Base-by-base conservation (phyloP, 2,113 vertebrate genomes). In the Synodontis membranacea region DNA sequence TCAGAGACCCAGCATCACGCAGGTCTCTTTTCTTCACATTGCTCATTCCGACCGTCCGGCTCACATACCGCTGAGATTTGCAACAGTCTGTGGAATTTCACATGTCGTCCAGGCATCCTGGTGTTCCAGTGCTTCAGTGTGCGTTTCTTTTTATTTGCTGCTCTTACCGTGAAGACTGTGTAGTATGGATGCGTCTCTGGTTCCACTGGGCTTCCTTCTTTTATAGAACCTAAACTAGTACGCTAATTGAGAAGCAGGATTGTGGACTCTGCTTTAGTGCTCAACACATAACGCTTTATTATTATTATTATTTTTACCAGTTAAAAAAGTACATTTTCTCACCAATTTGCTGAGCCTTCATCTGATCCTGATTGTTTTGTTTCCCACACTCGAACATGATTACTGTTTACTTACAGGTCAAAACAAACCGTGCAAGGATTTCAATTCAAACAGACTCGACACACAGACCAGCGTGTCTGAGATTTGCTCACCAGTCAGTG, bases 1-100 rank as follows among this genome's bases (percentile, higher is more conserved):
- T 46, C 56, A 46, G 50, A 86, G 58, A 37, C 44, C 8, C 46
- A 54, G 60, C 31, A 82, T 9, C 68, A 48, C 39, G 37, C 81
- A 58, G 60, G 80, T 87, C 84, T 74, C 81, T 54, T 25, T 84
- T 34, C 78, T 56, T 82, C 52, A 64, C 74, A 64, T 72, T 56
- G 50, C 81, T 84, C 81, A 62, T 74, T 64, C 60, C 21, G 72
- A 42, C 56, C 81, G 70, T 84, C 64, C 50, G 85, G 50, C 21
- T 84, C 31, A 23, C 44, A 39, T n/a, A 17, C 78, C 23, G 86
- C 50, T 42, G 58, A 83, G 72, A 72, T 82, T 58, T 85, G 74
- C 50, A 80, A 46, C 60, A 48, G 37, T 72, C 75, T 79, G 66
- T 75, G 62, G 58, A 87, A 70, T 89, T 89, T 86, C 31, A 56